Base-by-base conservation (phyloP, 2,113 vertebrate species). In the Notothenia coriiceps region DNA sequence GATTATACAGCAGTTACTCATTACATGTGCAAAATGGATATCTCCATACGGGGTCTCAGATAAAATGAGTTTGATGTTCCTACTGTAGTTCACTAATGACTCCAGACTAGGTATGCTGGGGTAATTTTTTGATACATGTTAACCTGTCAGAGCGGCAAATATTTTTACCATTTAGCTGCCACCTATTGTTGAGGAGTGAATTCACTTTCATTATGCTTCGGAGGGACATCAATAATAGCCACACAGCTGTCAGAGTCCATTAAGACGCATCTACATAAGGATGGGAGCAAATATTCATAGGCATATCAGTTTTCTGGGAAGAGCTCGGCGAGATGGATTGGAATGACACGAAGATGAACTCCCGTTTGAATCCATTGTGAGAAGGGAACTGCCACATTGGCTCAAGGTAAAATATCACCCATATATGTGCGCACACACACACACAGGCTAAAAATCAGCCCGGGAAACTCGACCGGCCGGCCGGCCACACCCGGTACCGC, bases 171-270 rank as follows among this genome's bases (percentile, higher is more conserved):
- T 89, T 91, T 92, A 92, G 81, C 85, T 81, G 83, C 62, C 74
- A 87, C 86, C 90, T 93, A 92, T 94, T 93, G 86, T 91, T 86
- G 84, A 87, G 89, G 81, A 84, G 87, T 88, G 80, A 92, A 94
- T 94, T 92, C 69, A 89, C 90, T 93, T 93, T 92, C 88, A 92
- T 95, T 91, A 92, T 86, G 77, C 84, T 89, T 92, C 74, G 67
- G 79, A 18, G 71, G 74, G 61, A 87, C 92, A 94, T 94, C 91
- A 91, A 93, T 95, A 92, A 92, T 83, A 90, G 90, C 90, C 83
- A 73, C 82, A 87, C 84, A 89, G 85, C 89, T 94, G 92, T 94
- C 94, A 93, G 84, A 89, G 80, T 89, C 88, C 83, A 94, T 95
- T 93, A 94, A 87, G 84, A 86, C 80, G 86, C 81, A 93, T 92